Evolutionary conservation across 2,113 vertebrate genomes (phyloP).

Genomic region (Columba livia): DNA sequence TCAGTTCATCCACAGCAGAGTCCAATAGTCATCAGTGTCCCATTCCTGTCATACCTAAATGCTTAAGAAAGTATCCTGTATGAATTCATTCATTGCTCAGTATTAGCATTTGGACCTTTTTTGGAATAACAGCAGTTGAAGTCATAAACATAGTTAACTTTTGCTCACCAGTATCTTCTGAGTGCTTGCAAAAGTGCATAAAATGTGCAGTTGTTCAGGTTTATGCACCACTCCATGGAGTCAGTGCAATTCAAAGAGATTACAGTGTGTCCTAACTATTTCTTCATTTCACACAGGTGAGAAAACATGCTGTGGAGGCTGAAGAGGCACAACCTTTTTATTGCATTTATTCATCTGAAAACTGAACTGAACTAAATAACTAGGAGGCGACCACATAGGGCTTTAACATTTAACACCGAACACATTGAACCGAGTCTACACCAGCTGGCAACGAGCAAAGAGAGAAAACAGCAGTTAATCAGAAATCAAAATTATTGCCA

Average conservation of each 20-base stretch:
- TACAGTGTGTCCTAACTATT: not conserved
- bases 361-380: constrained; percentile 38
- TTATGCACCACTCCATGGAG: not conserved
- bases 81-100: not conserved
- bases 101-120: not conserved
- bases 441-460: constrained; percentile 38
- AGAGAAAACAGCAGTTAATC: not conserved
- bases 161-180: not conserved
- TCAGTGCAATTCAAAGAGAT: not conserved
- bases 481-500: constrained; percentile 23
- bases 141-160: not conserved
- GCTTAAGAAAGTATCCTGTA: not conserved
- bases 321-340: constrained; percentile 34
- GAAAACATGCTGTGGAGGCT: constrained; percentile 7
- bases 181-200: not conserved
- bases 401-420: constrained; percentile 52
- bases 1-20: not conserved
- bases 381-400: constrained; percentile 17
- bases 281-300: constrained; percentile 19
- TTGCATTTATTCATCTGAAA: constrained; percentile 50
- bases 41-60: not conserved
- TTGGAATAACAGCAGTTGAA: not conserved
- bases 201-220: not conserved
- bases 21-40: not conserved
- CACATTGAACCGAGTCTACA: constrained; percentile 50